Base-by-base conservation (phyloP, 2,888 invertebrate species). In the Sisyra nigra region DNA sequence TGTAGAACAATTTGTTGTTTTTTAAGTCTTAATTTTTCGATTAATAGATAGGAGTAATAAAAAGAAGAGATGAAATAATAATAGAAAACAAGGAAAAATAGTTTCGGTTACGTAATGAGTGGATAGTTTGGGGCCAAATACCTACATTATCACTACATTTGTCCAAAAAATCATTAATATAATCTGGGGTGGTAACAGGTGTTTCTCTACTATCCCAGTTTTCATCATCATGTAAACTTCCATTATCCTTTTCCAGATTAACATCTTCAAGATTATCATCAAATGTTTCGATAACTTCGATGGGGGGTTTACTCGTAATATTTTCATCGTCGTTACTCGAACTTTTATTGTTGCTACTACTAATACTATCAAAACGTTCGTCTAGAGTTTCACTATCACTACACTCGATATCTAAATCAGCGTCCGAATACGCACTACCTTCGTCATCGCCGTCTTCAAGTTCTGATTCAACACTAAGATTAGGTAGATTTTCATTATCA, bases 161-260 rank as follows among this genome's bases (percentile, higher is more conserved):
- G 10, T 24, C 42, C 35, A 42, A 42, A 42, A 42, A 42, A 35
- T 42, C 42, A 7, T 14, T 31, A 11, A 41, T 31, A 33, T n/a
- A 31, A 17, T 41, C 18, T 11, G 10, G 13, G 7, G 19, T 13
- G 9, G 37, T 7, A 3, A 14, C 8, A 2, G 35, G 15, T 3
- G 35, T 15, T 35, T 15, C 35, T 15, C 6, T 13, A 35, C 10
- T 35, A 35, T 35, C 13, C 11, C 38, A 19, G 9, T n/a, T 38
- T 17, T 38, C 19, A 17, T 29, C 14, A 14, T 31, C 40, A 11
- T 14, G n/a, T 17, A 9, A 31, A 31, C 32, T 32, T 13, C 3
- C 13, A n/a, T 15, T 17, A 15, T n/a, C 30, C 8, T 19, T n/a
- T 3, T 41, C 32, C 10, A 31, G 31, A 17, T 30, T 18, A 30